Evolutionary conservation across 1,140 invertebrate species (phyloP), one percentile per base, ranked within the genome.

Genomic region (Cydia fagiglandana): DNA sequence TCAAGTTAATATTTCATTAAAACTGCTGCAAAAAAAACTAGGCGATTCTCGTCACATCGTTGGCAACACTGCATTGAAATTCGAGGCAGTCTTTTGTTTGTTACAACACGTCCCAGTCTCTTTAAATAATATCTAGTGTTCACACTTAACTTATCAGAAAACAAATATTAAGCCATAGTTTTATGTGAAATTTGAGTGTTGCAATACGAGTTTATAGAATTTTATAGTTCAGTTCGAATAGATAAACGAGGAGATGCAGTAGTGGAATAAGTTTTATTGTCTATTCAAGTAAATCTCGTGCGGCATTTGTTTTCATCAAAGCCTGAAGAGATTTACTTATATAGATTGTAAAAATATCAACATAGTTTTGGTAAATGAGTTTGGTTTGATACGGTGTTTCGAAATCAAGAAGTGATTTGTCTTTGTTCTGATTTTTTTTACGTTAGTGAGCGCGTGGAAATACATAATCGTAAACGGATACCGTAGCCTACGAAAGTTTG

Each of bases 221-320:
- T 2, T 13, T 45, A 47, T 47, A 47, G 13, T 47, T 47, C 45
- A 12, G 45, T 47, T 47, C 3, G 3, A 47, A 4, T 15, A 13
- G 2, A 45, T 45, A 45, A 47, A 47, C 3, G 10, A 13, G 12
- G 45, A n/a, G 47, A 50, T 17, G 53, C n/a, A 53, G 50, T 53
- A 17, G 53, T 17, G n/a, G 2, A 56, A 17, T 15, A 20, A 15
- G 20, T 76, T 78, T 76, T 64, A 77, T 77, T 79, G 80, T 84
- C 82, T 78, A 73, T 80, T 56, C 75, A 88, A 87, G 86, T 87
- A 86, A 88, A 87, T 88, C 86, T 88, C 86, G 86, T 88, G 86
- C 86, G 86, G 86, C 85, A 83, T 84, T 78, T 85, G 12, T 17
- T 70, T 45, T 24, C 20, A 73, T 76, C 74, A 77, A 83, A 81